Percentiles rank a stretch among this genome's conserved stretches.
phyloP scores from a whole-genome alignment of 2,888 invertebrate genomes.

The Lasioglossum pauxillum region DNA sequence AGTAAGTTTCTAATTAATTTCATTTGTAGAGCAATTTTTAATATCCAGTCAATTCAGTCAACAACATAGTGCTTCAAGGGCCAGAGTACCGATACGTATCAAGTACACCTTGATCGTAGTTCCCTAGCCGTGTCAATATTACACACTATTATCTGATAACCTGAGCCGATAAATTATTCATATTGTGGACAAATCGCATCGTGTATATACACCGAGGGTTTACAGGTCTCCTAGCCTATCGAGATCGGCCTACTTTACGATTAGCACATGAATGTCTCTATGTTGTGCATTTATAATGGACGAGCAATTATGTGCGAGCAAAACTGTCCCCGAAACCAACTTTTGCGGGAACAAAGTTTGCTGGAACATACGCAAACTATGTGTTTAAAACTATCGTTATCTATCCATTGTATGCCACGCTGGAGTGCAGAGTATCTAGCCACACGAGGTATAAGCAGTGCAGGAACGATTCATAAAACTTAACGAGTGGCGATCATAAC shows the following conservation, averaged over 20 bases:
- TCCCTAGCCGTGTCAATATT: constrained; percentile 38
- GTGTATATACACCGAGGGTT: constrained; percentile 30
- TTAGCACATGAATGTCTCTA: constrained; percentile 49
- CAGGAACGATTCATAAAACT: constrained; percentile 10
- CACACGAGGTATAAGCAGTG: neutral
- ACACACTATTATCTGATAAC: constrained; percentile 43
- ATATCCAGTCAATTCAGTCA: neutral
- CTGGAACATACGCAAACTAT: neutral
- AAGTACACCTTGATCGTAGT: constrained; percentile 18
- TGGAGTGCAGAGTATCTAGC: neutral
- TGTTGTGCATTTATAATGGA: constrained; percentile 48
- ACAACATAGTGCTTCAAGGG: neutral
- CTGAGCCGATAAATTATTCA: constrained; percentile 51
- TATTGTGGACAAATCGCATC: constrained; percentile 46
- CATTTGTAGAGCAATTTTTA: neutral
- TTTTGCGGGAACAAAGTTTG: constrained; percentile 3
- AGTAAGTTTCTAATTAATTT: neutral
- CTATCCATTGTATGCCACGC: neutral
- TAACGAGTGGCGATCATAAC: neutral
- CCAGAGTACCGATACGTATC: neutral
- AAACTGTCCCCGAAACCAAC: constrained; percentile 31
- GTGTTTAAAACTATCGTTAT: constrained; percentile 16
- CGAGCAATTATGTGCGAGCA: constrained; percentile 44
- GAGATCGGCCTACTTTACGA: constrained; percentile 53
- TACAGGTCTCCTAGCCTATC: constrained; percentile 29